Conservation (phyloP, 2,797 vertebrate species). For the Telmatherina bonti region DNA sequence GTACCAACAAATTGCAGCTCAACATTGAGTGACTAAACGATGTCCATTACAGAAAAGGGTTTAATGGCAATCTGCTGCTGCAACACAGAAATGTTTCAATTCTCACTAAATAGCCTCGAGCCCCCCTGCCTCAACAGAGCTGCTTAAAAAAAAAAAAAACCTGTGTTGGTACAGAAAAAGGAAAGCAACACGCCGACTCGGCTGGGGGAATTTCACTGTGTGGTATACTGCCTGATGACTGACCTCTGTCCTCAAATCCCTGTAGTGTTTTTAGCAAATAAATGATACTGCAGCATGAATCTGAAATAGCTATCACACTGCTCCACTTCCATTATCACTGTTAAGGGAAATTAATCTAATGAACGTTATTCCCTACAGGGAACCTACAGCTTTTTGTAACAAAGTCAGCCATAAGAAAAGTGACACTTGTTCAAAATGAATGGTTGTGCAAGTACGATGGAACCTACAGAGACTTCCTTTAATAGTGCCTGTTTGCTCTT, state of each 20-base stretch:
- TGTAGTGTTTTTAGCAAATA: constrained; percentile 65
- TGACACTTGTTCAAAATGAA: constrained; percentile 67
- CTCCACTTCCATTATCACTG: constrained; percentile 73
- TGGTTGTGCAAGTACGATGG: constrained; percentile 41
- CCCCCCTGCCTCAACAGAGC: constrained; percentile 9
- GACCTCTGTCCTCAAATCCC: constrained; percentile 61
- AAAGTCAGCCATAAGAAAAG: constrained; percentile 52
- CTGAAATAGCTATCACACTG: constrained; percentile 69
- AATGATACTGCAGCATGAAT: constrained; percentile 68
- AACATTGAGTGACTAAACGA: constrained; percentile 14
- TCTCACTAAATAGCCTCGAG: constrained; percentile 19
- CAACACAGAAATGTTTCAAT: constrained; percentile 7
- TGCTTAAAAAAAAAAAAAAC: constrained; percentile 22
- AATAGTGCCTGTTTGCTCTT: constrained; percentile 43
- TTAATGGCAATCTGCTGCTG: constrained; percentile 22
- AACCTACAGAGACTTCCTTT: constrained; percentile 34
- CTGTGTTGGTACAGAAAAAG: constrained; percentile 8
- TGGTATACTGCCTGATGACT: constrained; percentile 44
- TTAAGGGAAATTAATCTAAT: constrained; percentile 78
- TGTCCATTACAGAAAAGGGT: constrained; percentile 36
- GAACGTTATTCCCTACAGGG: constrained; percentile 73
- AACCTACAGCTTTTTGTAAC: constrained; percentile 44
- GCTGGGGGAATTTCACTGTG: constrained; percentile 43
- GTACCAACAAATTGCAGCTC: constrained; percentile 43
- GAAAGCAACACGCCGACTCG: constrained; percentile 33